Evolutionary conservation across 2,113 vertebrate genomes (phyloP), one percentile per base, ranked within the genome.

Genomic region (Podarcis raffonei): DNA sequence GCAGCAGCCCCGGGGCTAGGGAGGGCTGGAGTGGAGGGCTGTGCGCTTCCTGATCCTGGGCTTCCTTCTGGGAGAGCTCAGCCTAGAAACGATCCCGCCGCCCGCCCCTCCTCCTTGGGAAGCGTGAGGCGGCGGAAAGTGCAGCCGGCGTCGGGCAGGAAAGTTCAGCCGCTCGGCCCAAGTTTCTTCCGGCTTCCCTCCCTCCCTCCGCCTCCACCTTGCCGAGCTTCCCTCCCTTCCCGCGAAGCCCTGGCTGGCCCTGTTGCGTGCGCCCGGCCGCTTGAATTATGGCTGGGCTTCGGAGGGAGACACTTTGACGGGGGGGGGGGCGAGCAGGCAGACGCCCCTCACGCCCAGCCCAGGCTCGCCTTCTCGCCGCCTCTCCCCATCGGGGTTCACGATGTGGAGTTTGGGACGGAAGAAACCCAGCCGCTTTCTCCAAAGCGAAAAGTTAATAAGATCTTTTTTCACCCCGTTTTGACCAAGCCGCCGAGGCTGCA

Each of bases 261-360:
- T 39, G 66, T 37, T 15, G 86, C 42, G 66, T 81, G 86, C 62
- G 27, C 39, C 86, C n/a, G 66, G 13, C 12, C 48, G 81, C 86
- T 89, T 88, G 83, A 69, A 83, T 87, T 84, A 78, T 85, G 81
- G 85, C 85, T 9, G 91, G 92, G 72, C 85, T 89, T 66, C 13
- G 71, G 22, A 68, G 62, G 53, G 32, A 23, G 35, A 62, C 6
- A 0, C 9, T 35, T 37, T 15, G 53, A 20, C 6, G 6, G 76
- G 2, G 23, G 72, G 37, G 0, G 1, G 83, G 83, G 57, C 57
- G 25, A 25, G 27, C 48, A 42, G 79, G 30, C 11, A 32, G 66
- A 30, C 37, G 12, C 2, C 86, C 7, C 6, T 27, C 22, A 4
- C 37, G 23, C 2, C 1, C 48, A 48, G 48, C 89, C 83, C 8